Evolutionary conservation across 2,888 invertebrate genomes (phyloP), one percentile per base, ranked within the genome.

Genomic region (Geophilus truncorum): DNA sequence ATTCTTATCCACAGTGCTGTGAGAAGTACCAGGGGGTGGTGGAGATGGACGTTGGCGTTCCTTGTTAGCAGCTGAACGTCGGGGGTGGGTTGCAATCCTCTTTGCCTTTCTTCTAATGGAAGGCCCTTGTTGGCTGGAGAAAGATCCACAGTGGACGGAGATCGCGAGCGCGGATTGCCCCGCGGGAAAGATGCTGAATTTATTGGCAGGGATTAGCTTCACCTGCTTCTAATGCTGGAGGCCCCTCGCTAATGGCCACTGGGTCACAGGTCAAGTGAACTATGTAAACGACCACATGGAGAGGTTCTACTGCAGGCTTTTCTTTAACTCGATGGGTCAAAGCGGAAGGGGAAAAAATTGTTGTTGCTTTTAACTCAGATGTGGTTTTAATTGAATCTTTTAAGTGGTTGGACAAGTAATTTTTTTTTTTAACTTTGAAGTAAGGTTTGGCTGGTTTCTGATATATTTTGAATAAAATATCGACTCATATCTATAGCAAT

Each of bases 61-160:
- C 70, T 70, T 70, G 70, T 70, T 70, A 70, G 70, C 70, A 70
- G 70, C 70, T 70, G 70, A 70, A n/a, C 28, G 70, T 70, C 28
- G 70, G 70, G 70, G 70, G 15, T 70, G 28, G 70, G 70, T 10
- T 70, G 70, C 70, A 70, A 70, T 70, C 70, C 70, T 70, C 70
- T 70, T 70, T 70, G 70, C 70, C 70, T 70, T 70, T 70, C 70
- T 70, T 70, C 70, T 70, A 70, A 70, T 70, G 70, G 70, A 70
- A 70, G 70, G 70, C 70, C 70, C 70, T 70, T 70, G 70, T 70
- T 70, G 70, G 70, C 70, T 70, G 70, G 70, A 70, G 70, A 70
- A 70, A 70, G 70, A 70, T 70, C 70, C 70, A 70, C 70, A 70
- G 70, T 70, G 70, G 70, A 70, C 70, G 4, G 70, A 70, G 70